Evolutionary conservation across 2,797 vertebrate species (phyloP), one percentile per base, ranked within the genome.

Genomic region (Mus spretus): DNA sequence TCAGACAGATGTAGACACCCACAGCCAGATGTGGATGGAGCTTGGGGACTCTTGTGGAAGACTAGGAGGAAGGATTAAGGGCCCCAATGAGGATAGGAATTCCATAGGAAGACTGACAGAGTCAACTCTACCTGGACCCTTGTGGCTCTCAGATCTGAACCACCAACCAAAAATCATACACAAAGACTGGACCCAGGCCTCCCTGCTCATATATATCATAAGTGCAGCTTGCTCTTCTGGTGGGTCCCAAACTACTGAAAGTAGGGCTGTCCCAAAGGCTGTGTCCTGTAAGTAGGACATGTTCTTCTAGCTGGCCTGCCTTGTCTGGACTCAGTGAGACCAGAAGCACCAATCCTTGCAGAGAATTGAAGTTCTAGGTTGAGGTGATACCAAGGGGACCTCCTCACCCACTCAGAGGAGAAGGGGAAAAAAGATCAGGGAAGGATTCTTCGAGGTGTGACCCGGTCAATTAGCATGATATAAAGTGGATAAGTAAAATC

Each of bases 401-500:
- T 3, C 3, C 2, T 44, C 34, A 20, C 7, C 67, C 17, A 72
- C 70, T 37, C 70, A 20, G 70, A 10, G 70, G 17, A 37, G 17
- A 37, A 20, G 31, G 17, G 70, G 17, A 19, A 15, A n/a, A 7
- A 72, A 19, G 17, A 37, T n/a, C 1, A 0, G 17, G 70, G 15
- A 20, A 37, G 15, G 17, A 37, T 72, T 37, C n/a, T 37, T 17
- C 17, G n/a, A 72, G n/a, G 3, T 19, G 3, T 72, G 17, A 72
- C 17, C 0, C 0, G n/a, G n/a, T 9, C 8, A 20, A 37, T 20
- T 7, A n/a, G 7, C 6, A 3, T 6, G 1, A 70, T n/a, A 17
- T 70, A n/a, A 37, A 72, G 67, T 70, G 17, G n/a, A n/a, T 37
- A 9, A 72, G 17, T 3, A 72, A 72, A 37, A 72, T 37, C 70